Evolutionary conservation across 37 sponge, comb jelly and placozoan genomes (phyloP).

Genomic region (Amphimedon queenslandica): DNA sequence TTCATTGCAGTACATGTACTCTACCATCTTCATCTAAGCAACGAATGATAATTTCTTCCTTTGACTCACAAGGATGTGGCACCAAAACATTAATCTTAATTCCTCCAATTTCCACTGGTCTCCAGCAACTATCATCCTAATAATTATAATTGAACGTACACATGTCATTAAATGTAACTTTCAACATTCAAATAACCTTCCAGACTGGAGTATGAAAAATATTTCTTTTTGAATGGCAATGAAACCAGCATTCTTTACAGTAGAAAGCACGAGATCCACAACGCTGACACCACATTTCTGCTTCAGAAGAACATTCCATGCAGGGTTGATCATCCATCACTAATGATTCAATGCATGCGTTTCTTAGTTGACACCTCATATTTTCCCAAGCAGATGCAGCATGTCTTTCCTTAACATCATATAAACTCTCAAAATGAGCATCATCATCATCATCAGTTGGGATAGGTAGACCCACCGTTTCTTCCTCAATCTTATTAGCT

Average conservation of each 20-base stretch:
- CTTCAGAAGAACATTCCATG: background rate
- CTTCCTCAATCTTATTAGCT: too few species aligned
- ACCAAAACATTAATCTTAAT: background rate
- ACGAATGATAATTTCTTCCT: background rate
- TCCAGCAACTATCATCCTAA: background rate
- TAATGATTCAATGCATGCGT: background rate
- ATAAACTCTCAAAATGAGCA: too few species aligned
- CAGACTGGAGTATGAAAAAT: background rate
- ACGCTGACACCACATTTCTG: background rate
- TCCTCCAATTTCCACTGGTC: background rate
- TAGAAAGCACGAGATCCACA: slow-evolving; percentile 1
- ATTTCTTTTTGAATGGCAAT: background rate
- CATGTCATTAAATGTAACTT: background rate
- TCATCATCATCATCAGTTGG: too few species aligned
- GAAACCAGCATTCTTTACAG: background rate
- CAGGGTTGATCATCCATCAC: background rate
- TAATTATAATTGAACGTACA: background rate
- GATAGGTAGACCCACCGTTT: too few species aligned
- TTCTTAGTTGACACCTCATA: background rate
- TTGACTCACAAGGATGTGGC: background rate
- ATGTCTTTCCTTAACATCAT: background rate
- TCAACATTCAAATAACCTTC: too few species aligned
- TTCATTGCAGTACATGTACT: background rate
- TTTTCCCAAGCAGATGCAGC: slow-evolving; percentile 3
- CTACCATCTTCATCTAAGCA: slow-evolving; percentile 26